These are phyloP conservation scores for Plecotus auritus DNA, from an alignment of 2,113 vertebrate species.

Conservation along the genomic window DNA sequence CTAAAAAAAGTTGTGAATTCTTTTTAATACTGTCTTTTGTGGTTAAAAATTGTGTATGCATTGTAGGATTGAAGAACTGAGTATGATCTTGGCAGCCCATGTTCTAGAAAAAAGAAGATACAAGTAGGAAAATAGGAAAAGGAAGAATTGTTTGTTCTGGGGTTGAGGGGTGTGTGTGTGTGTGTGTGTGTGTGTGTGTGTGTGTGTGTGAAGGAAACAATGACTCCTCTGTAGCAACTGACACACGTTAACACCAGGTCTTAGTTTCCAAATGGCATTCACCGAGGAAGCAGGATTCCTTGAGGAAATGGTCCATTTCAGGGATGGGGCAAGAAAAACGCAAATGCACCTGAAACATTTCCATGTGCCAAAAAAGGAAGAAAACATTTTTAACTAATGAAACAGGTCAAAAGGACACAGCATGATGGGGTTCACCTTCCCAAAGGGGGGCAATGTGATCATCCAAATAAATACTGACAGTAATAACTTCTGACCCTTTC, in stretches of 20 bases:
- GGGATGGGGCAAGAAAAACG: not conserved
- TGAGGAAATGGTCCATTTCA: not conserved
- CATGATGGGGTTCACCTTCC: not conserved
- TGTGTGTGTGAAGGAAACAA: not conserved
- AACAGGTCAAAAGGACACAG: not conserved
- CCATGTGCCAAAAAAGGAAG: not conserved
- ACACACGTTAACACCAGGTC: not conserved
- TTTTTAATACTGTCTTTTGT: not conserved
- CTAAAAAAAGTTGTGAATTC: not conserved
- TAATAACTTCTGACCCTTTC: not conserved
- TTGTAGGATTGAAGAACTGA: not conserved
- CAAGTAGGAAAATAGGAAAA: not conserved
- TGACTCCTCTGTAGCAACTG: not conserved
- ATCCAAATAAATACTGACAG: not conserved
- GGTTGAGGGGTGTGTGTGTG: not conserved
- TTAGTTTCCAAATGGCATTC: not conserved
- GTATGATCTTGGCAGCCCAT: not conserved
- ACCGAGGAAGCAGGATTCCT: not conserved
- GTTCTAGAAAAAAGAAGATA: not conserved
- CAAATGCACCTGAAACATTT: not conserved
- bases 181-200: not conserved
- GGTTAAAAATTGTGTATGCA: not conserved
- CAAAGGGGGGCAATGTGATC: not conserved
- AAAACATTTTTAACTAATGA: not conserved
- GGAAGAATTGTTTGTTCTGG: not conserved